Base-by-base conservation (phyloP, 2,113 vertebrate genomes). In the Dasyprocta punctata region DNA sequence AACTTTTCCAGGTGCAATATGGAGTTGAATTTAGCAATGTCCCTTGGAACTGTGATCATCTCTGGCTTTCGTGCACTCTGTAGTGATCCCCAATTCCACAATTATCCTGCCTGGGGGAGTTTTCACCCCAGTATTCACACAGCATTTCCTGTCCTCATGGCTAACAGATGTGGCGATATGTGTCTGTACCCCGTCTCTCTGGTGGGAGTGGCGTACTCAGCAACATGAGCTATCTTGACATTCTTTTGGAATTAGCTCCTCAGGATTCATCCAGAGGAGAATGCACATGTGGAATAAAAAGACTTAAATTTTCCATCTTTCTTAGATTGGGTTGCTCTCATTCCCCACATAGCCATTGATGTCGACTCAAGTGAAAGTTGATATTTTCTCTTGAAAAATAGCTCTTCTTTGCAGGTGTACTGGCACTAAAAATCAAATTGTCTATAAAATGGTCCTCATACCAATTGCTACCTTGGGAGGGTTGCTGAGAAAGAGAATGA, bases 11-110 rank as follows among this genome's bases (percentile, higher is more conserved):
- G 1, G 60, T 41, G 56, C 4, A 2, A 38, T 13, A 7, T 5
- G 26, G n/a, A 24, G 8, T 0, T 22, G 75, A 65, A 41, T 28
- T 56, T 28, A 38, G 0, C 16, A 5, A 0, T 67, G 9, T 28
- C 0, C 44, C 11, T 19, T 12, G 28, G 65, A 20, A 22, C 1
- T 0, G 33, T 0, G 9, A 2, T 24, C 0, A 1, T 17, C 10
- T 20, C 17, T 26, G 49, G 36, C 41, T 36, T 44, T 38, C 5
- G 10, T 6, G 6, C 10, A 1, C 22, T 0, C 7, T 26, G 38
- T 6, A 28, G 17, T 24, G 5, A 6, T 8, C 54, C 54, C 24
- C 24, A 9, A 2, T 16, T 61, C n/a, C 2, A 7, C 24, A 0
- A 13, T 26, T 44, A 13, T 26, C 71, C 38, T 3, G 1, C 24